phyloP scores from a whole-genome alignment of 2,113 vertebrate species.

The Serilophus lunatus region DNA sequence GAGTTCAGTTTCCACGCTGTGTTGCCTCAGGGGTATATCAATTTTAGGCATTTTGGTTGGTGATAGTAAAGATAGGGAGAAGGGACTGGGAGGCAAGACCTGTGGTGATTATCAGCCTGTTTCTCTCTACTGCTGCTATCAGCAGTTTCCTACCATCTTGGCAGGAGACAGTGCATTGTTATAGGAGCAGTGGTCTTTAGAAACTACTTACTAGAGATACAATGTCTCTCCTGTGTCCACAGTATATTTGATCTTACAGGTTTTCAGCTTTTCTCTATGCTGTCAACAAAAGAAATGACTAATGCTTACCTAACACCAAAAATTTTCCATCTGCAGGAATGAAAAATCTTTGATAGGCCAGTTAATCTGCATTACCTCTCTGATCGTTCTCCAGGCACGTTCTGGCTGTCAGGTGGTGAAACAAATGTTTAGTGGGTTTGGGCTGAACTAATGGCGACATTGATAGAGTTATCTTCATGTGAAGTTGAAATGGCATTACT shows the following conservation, averaged over 20 bases:
- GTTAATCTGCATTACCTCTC: constrained; percentile 29
- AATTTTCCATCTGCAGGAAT: not conserved
- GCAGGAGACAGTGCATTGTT: not conserved
- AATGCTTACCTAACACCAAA: not conserved
- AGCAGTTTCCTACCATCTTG: not conserved
- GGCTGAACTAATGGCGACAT: not conserved
- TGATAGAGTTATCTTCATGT: not conserved
- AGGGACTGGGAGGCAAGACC: not conserved
- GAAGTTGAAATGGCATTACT: not conserved
- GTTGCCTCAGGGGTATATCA: not conserved
- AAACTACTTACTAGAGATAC: not conserved
- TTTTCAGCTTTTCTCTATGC: not conserved
- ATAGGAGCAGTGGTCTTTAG: not conserved
- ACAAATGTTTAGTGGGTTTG: not conserved
- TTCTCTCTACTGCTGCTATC: not conserved
- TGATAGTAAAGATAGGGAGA: not conserved
- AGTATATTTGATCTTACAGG: not conserved
- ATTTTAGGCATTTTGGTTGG: not conserved
- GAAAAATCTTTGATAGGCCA: constrained; percentile 5
- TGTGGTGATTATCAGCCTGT: not conserved
- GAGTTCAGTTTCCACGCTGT: not conserved
- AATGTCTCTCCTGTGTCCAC: not conserved
- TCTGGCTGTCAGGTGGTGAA: constrained; percentile 6
- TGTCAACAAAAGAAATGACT: not conserved
- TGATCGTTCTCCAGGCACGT: not conserved